A percentile compares a stretch with the other conserved stretches of the same genome.
Evolutionary conservation across 92 coral and sea anemone genomes (phyloP).

Genomic region (Plumapathes pennacea): DNA sequence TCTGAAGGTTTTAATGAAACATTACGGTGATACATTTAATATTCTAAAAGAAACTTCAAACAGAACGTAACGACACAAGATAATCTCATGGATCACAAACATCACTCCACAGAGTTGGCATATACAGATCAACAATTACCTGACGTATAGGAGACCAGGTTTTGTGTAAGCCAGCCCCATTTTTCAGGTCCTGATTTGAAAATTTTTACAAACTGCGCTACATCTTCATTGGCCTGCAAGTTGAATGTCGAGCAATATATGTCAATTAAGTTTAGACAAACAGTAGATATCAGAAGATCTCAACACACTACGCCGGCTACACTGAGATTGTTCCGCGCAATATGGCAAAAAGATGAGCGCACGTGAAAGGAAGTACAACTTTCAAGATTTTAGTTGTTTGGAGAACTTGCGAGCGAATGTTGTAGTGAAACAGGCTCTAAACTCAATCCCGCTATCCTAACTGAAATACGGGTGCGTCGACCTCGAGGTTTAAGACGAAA

Average conservation of each 20-base stretch:
- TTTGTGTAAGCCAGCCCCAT: conserved; percentile 83
- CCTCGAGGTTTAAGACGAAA: no score
- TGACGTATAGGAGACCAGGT: conserved; percentile 86
- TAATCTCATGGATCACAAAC: background rate
- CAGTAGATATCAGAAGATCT: no score
- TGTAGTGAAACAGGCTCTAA: no score
- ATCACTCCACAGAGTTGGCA: no score
- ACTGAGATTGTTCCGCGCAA: background rate
- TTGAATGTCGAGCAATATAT: background rate
- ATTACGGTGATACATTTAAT: no score
- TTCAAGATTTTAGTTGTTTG: no score
- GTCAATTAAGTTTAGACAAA: no score
- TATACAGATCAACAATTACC: no score
- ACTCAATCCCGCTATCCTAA: no score
- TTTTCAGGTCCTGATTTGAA: conserved; percentile 60
- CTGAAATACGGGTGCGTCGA: no score
- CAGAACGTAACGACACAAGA: background rate
- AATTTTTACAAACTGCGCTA: conserved; percentile 84
- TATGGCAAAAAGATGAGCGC: background rate
- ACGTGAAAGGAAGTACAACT: background rate
- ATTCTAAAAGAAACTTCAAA: background rate
- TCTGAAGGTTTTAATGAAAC: background rate
- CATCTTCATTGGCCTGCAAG: conserved; percentile 92
- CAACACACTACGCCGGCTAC: background rate
- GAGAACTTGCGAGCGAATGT: no score